Conservation (phyloP, 2,797 vertebrate genomes). For the Sebastes nivosus region DNA sequence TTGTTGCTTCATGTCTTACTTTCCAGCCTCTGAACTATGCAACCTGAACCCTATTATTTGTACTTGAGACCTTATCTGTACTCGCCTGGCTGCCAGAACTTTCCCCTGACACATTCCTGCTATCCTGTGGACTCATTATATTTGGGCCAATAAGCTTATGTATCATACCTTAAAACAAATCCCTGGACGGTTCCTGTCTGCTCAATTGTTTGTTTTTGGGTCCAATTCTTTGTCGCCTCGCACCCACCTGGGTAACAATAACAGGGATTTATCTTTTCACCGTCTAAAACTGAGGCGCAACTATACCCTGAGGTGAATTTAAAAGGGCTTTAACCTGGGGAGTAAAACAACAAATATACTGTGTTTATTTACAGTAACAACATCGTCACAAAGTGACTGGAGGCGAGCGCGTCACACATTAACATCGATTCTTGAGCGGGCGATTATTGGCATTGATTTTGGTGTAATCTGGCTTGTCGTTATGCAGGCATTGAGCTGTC, state of each 20-base stretch:
- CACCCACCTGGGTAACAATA: not conserved
- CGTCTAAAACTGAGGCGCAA: not conserved
- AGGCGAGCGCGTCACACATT: not conserved
- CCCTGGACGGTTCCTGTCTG: not conserved
- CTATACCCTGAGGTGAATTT: not conserved
- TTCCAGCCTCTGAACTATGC: not conserved
- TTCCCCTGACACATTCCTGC: not conserved
- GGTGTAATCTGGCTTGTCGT: not conserved
- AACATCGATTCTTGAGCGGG: not conserved
- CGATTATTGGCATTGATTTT: slow-evolving; percentile 3
- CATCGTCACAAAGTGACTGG: not conserved
- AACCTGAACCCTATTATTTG: not conserved
- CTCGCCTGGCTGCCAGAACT: not conserved
- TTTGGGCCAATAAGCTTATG: not conserved
- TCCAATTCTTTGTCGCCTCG: not conserved
- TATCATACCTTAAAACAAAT: not conserved
- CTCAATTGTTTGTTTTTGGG: not conserved
- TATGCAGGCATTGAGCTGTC: not conserved
- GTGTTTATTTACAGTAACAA: not conserved
- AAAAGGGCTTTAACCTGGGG: not conserved
- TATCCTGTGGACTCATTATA: not conserved
- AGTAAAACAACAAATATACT: not conserved
- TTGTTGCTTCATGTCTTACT: not conserved
- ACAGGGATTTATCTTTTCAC: not conserved
- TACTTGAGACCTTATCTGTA: not conserved